Evolutionary conservation across 2,113 vertebrate species (phyloP).

Genomic region (Leuciscus idus): DNA sequence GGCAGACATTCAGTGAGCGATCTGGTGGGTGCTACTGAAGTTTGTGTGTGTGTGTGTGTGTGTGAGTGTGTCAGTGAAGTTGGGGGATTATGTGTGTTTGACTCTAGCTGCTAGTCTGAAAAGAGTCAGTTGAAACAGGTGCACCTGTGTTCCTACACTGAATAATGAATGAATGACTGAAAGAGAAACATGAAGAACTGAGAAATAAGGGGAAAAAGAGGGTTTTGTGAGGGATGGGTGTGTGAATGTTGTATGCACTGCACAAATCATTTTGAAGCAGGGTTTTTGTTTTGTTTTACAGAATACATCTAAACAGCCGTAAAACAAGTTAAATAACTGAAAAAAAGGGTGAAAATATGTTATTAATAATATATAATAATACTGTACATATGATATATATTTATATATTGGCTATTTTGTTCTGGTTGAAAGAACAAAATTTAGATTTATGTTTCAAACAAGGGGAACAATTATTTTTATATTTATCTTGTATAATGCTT

Average conservation of each 20-base stretch:
- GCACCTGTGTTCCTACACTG: conserved; percentile 47
- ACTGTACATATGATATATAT: no score
- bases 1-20: conserved; percentile 45
- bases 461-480: no score
- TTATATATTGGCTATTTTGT: no score
- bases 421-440: no score
- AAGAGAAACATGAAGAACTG: conserved; percentile 26
- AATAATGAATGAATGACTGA: conserved; percentile 26
- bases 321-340: neutral
- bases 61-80: conserved; percentile 17
- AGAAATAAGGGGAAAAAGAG: neutral
- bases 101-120: conserved; percentile 23
- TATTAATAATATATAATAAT: no score
- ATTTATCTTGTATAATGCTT: neutral
- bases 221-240: neutral
- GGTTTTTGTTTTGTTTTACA: neutral
- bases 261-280: neutral
- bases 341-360: neutral
- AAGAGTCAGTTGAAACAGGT: conserved; percentile 54
- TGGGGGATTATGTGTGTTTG: conserved; percentile 39
- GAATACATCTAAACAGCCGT: neutral
- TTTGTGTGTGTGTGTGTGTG: conserved; percentile 23
- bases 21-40: conserved; percentile 47
- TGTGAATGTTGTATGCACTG: conserved; percentile 11
- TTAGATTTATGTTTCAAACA: no score